A percentile compares a stretch with the other conserved stretches of the same genome.
Evolutionary conservation across 2,797 vertebrate species (phyloP).

Genomic region (Microchirus variegatus): DNA sequence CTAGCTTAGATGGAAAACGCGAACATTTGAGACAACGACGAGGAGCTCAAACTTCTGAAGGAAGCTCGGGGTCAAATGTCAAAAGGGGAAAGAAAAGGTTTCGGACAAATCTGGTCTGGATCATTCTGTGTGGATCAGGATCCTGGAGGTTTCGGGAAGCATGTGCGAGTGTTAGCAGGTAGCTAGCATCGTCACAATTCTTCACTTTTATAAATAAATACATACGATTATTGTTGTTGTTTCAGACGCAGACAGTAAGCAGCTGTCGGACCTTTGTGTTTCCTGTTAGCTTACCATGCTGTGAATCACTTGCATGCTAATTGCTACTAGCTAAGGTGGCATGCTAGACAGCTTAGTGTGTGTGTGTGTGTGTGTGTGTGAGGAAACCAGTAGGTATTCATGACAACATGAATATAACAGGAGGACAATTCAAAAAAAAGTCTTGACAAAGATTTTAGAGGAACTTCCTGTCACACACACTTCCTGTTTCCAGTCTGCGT

Average conservation of each 20-base stretch:
- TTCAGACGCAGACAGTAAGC: not conserved
- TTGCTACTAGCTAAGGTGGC: constrained; percentile 23
- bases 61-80: no score
- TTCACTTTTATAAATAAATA: no score
- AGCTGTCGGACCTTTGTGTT: constrained; percentile 7
- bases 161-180: no score
- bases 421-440: constrained; percentile 41
- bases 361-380: not conserved
- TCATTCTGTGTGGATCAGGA: no score
- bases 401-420: constrained; percentile 30
- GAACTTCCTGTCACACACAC: constrained; percentile 63
- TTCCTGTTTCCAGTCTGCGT: constrained; percentile 75
- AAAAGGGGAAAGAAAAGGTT: no score
- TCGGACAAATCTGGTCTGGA: no score
- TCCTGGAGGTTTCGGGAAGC: no score
- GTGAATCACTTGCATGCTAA: constrained; percentile 45
- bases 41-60: no score
- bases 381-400: constrained; percentile 35
- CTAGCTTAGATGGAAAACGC: no score
- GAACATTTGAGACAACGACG: no score
- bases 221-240: no score
- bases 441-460: constrained; percentile 56
- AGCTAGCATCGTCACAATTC: no score
- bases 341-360: constrained; percentile 48
- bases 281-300: constrained; percentile 25